Evolutionary conservation across 2,797 vertebrate species (phyloP).

Genomic region (Scleropages formosus): DNA sequence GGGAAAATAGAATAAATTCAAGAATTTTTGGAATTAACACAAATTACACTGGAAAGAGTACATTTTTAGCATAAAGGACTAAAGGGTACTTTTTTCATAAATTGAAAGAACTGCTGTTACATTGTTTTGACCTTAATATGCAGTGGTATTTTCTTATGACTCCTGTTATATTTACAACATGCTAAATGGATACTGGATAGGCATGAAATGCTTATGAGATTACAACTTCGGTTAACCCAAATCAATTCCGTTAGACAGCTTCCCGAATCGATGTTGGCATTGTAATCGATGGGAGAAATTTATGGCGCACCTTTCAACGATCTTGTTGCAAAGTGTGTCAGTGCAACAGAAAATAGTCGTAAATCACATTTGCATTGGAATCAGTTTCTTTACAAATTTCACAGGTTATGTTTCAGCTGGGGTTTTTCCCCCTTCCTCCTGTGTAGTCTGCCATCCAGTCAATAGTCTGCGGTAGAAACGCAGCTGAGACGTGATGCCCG

Average conservation of each 20-base stretch:
- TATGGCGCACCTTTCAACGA: no score
- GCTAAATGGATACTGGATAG: not conserved
- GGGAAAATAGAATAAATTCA: no score
- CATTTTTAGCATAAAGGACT: conserved; percentile 19
- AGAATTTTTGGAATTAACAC: no score
- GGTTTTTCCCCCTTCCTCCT: no score
- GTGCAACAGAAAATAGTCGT: no score
- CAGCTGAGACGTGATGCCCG: no score
- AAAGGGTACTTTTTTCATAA: not conserved
- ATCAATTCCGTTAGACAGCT: not conserved
- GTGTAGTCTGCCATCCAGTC: no score
- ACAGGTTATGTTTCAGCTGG: no score
- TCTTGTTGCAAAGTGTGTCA: no score
- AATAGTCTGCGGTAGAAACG: not conserved
- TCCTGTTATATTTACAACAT: not conserved
- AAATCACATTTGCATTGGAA: no score
- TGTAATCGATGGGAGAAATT: not conserved
- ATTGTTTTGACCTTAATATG: not conserved
- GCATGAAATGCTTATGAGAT: not conserved
- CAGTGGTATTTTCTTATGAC: not conserved
- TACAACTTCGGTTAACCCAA: not conserved
- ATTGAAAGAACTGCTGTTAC: not conserved
- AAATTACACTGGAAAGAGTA: not conserved
- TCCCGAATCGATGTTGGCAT: not conserved
- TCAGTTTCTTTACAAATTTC: no score